Base-by-base conservation (phyloP, 2,113 vertebrate genomes). In the Alligator mississippiensis region DNA sequence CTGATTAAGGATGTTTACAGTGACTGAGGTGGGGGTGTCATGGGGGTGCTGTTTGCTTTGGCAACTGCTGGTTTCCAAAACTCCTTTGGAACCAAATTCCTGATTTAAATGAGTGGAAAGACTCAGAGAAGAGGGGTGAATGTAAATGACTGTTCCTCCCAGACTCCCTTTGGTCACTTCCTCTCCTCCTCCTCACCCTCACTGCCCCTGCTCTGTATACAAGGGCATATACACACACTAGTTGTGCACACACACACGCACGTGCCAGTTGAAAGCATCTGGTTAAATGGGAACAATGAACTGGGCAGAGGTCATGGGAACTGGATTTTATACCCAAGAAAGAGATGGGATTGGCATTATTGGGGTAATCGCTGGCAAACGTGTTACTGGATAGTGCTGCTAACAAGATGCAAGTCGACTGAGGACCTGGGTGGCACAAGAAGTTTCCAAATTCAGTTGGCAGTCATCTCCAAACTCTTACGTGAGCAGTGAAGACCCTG, bases 1-100 rank as follows among this genome's bases (percentile, higher is more conserved):
- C 84, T 1, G 14, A 94, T 96, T 95, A 94, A 90, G 97, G 94
- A 94, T 94, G 90, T 96, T 96, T 97, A 97, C 94, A 92, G 84
- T 59, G 8, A 90, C 55, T n/a, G 81, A 87, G 18, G 16, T 54
- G 47, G 89, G 68, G 76, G 80, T 88, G 84, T 88, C 70, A 77
- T 68, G 82, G 77, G 82, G 88, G 82, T 95, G 64, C 64, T 93
- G 81, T 95, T 89, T 94, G 85, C 77, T 96, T 95, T 96, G 94
- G 92, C 93, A 96, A 77, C 93, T 66, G 82, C 91, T 96, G 64
- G 82, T 97, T 97, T 97, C 94, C 94, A 92, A 12, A 34, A 66
- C 95, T 97, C 80, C 34, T 86, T 97, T 97, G 93, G 93, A 98
- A 95, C 87, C 17, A 77, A 91, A 85, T 94, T 96, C 83, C 82